These are phyloP conservation scores for Cyprinodon tularosa DNA, from an alignment of 2,113 vertebrate species.

Conservation along the genomic window DNA sequence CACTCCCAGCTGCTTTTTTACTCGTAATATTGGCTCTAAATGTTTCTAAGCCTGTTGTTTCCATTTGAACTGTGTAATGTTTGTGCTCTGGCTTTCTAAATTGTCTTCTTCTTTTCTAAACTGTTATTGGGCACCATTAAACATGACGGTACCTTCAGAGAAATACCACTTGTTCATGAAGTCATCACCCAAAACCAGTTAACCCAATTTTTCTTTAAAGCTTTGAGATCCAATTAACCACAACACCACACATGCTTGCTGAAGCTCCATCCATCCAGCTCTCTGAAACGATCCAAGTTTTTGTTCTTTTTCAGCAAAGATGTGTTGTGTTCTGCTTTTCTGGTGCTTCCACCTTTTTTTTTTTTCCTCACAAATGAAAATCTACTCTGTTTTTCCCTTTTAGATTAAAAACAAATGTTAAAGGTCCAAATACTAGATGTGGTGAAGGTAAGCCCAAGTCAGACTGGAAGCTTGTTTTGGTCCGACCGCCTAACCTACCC, in stretches of 20 bases:
- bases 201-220: constrained; percentile 45
- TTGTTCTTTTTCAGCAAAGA: constrained; percentile 14
- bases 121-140: constrained; percentile 32
- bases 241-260: constrained; percentile 39
- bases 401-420: constrained; percentile 89
- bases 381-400: constrained; percentile 80
- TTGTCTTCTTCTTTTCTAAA: constrained; percentile 21
- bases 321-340: constrained; percentile 47
- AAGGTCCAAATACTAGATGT: constrained; percentile 83
- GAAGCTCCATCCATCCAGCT: constrained; percentile 9
- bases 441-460: constrained; percentile 90
- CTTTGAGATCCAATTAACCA: constrained; percentile 50
- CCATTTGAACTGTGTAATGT: constrained; percentile 51
- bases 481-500: constrained; percentile 53
- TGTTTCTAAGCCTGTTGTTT: constrained; percentile 53
- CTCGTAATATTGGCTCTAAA: constrained; percentile 24
- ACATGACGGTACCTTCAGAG: background rate
- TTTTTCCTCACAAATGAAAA: constrained; percentile 71
- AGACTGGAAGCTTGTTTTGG: constrained; percentile 63
- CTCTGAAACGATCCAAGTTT: background rate
- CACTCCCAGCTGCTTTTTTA: constrained; percentile 30
- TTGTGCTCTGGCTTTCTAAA: constrained; percentile 34
- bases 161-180: constrained; percentile 37
- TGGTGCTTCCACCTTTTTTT: constrained; percentile 45
- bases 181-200: constrained; percentile 36